A percentile compares a stretch with the other conserved stretches of the same genome.
phyloP scores from a whole-genome alignment of 2,797 vertebrate species.

The Borostomias antarcticus region DNA sequence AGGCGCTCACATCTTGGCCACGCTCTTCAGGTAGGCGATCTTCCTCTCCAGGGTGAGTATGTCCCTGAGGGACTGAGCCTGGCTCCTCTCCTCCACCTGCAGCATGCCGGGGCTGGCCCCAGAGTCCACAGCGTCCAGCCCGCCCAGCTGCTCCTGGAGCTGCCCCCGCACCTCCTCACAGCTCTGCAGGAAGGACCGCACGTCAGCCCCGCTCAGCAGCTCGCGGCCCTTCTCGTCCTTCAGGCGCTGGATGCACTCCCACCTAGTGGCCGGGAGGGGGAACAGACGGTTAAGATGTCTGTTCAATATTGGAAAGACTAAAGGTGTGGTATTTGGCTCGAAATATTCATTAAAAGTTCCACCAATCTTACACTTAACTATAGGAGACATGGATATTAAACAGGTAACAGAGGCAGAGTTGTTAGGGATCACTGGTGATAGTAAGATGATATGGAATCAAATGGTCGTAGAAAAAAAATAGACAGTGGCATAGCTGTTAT shows the following conservation, averaged over 20 bases:
- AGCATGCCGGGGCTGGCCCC: conserved; percentile 64
- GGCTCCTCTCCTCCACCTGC: conserved; percentile 64
- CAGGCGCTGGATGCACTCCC: conserved; percentile 80
- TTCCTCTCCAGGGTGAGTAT: conserved; percentile 79
- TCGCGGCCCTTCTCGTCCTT: conserved; percentile 84
- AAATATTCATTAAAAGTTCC: too few relatives aligned
- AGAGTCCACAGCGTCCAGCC: conserved; percentile 64
- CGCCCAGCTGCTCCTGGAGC: conserved; percentile 72
- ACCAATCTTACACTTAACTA: too few relatives aligned
- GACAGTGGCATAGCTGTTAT: too few relatives aligned
- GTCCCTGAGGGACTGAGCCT: conserved; percentile 73
- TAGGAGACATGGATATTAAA: too few relatives aligned
- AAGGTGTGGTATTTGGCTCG: too few relatives aligned
- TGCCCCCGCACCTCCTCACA: conserved; percentile 75
- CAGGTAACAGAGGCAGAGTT: too few relatives aligned
- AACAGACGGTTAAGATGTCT: not conserved
- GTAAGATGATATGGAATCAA: too few relatives aligned
- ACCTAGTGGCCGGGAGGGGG: conserved; percentile 66
- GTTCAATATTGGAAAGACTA: too few relatives aligned
- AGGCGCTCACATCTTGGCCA: conserved; percentile 83
- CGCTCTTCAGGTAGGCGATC: conserved; percentile 80
- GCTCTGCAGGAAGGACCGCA: conserved; percentile 80
- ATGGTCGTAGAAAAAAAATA: too few relatives aligned
- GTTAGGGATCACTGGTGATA: too few relatives aligned
- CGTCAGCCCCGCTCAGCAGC: conserved; percentile 77